These are phyloP conservation scores for Drosophila insularis DNA, from an alignment of 1,140 invertebrate genomes.

Conservation along the genomic window DNA sequence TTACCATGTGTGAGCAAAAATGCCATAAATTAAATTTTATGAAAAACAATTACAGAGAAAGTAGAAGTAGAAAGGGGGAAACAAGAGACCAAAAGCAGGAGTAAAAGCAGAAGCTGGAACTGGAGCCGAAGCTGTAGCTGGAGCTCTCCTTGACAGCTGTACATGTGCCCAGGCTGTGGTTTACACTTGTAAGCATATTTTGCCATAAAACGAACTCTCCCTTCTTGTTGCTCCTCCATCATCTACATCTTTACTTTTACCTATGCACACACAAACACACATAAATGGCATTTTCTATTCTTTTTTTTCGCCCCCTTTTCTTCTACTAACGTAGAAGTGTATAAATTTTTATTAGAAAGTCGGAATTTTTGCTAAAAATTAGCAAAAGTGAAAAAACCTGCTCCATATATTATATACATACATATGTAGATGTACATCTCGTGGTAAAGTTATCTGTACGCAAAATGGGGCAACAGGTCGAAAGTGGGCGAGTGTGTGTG, in stretches of 20 bases:
- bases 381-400: conserved; percentile 34
- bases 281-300: conserved; percentile 74
- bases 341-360: conserved; percentile 11
- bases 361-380: conserved; percentile 40
- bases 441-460: conserved; percentile 7
- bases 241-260: neutral
- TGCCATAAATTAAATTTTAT: conserved; percentile 80
- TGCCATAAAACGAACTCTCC: conserved; percentile 24
- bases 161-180: conserved; percentile 74
- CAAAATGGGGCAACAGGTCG: conserved; percentile 76
- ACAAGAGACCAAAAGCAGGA: conserved; percentile 37
- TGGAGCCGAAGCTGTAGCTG: conserved; percentile 22
- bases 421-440: neutral
- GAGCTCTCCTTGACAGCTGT: conserved; percentile 55
- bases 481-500: conserved; percentile 1
- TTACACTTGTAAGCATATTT: conserved; percentile 81
- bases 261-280: neutral
- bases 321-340: conserved; percentile 37
- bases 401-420: conserved; percentile 24
- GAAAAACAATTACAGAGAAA: conserved; percentile 75
- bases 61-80: neutral
- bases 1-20: conserved; percentile 56
- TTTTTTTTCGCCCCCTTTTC: conserved; percentile 30
- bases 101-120: neutral
- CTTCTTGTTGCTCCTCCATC: neutral